Conservation (phyloP, 2,888 invertebrate genomes). For the Zelleria hepariella region DNA sequence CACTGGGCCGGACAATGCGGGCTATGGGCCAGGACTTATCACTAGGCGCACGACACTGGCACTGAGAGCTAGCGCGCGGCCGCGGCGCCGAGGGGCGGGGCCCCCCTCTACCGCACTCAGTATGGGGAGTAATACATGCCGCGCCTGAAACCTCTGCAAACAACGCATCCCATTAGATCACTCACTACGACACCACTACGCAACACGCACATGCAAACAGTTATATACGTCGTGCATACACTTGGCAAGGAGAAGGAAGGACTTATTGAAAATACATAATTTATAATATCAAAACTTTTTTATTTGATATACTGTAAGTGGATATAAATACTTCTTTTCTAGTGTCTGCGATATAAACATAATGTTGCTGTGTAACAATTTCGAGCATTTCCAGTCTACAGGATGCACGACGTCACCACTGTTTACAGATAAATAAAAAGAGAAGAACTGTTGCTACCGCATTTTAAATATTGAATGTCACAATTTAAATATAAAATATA, state of each 20-base stretch:
- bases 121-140: conserved; percentile 79
- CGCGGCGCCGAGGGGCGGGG: conserved; percentile 18
- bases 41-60: background rate
- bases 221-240: conserved; percentile 12
- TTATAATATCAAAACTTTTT: conserved; percentile 46
- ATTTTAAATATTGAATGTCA: background rate
- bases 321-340: conserved; percentile 47
- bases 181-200: conserved; percentile 21
- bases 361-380: background rate
- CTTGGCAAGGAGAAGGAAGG: conserved; percentile 19
- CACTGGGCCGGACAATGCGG: background rate
- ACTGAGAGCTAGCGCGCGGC: background rate
- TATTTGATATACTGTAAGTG: conserved; percentile 47
- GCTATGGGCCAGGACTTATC: background rate
- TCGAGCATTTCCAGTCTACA: conserved; percentile 3
- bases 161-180: conserved; percentile 47
- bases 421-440: conserved; percentile 5
- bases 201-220: conserved; percentile 20
- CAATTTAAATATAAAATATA: background rate
- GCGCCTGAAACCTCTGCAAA: conserved; percentile 79
- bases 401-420: conserved; percentile 6
- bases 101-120: conserved; percentile 66
- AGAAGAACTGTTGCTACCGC: background rate
- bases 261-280: conserved; percentile 55
- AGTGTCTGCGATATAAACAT: conserved; percentile 21